phyloP scores from a whole-genome alignment of 2,113 vertebrate genomes.

The Entomyzon cyanotis region DNA sequence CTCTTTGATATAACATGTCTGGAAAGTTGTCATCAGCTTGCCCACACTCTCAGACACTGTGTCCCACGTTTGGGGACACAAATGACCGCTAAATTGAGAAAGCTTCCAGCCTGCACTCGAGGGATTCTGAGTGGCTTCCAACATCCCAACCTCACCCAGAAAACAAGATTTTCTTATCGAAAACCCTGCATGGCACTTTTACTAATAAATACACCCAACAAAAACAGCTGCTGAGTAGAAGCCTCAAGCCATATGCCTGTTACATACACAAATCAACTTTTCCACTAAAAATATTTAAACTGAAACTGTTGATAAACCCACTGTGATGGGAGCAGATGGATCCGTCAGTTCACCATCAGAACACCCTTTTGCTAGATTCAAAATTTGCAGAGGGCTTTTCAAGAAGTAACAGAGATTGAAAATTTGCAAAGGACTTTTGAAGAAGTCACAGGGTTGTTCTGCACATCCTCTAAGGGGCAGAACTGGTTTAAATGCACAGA shows the following conservation, averaged over 20 bases:
- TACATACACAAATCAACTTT: not conserved
- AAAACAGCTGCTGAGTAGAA: slow-evolving; percentile 3
- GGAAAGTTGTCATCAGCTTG: slow-evolving; percentile 1
- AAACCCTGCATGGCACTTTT: not conserved
- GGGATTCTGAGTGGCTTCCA: not conserved
- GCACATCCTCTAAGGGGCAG: not conserved
- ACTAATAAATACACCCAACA: slow-evolving; percentile 1
- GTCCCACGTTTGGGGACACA: not conserved
- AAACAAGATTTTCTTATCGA: not conserved
- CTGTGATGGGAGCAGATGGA: not conserved
- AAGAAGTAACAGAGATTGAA: not conserved
- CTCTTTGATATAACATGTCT: not conserved
- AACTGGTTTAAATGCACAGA: fast-evolving
- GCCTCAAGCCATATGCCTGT: not conserved
- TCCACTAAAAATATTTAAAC: not conserved
- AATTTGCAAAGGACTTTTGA: not conserved
- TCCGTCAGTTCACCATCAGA: not conserved
- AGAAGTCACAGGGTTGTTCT: no score
- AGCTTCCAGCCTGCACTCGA: not conserved
- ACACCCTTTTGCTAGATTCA: not conserved
- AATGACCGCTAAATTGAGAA: not conserved
- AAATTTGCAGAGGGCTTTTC: not conserved
- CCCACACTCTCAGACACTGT: not conserved
- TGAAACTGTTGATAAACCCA: not conserved
- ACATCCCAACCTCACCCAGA: not conserved